Conservation (phyloP, 2,797 vertebrate species). For the Threskiornis aethiopicus region DNA sequence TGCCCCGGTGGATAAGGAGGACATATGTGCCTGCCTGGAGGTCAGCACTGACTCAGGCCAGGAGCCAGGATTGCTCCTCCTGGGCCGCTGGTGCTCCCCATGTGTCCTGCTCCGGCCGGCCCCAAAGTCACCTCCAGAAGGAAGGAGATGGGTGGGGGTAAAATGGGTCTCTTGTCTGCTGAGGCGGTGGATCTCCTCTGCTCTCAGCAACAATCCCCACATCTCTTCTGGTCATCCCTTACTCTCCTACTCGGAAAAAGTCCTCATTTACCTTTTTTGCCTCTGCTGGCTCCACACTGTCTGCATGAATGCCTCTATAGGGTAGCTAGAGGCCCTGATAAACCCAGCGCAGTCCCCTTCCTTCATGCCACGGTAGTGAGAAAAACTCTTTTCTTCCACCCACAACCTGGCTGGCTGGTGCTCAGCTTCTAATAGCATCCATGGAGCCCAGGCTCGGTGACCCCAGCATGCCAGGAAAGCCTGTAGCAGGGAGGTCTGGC, state of each 20-base stretch:
- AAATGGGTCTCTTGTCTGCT: background rate
- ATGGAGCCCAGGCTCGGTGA: background rate
- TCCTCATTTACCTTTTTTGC: background rate
- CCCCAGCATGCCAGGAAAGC: background rate
- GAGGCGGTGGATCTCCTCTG: background rate
- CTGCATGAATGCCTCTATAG: background rate
- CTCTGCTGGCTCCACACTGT: background rate
- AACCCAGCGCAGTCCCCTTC: background rate
- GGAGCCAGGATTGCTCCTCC: background rate
- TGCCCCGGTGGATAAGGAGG: background rate
- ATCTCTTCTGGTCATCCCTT: background rate
- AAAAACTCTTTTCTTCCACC: background rate
- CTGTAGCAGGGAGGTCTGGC: background rate
- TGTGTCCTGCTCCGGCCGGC: rapidly evolving
- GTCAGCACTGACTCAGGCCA: background rate
- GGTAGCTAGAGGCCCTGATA: background rate
- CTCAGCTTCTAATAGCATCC: background rate
- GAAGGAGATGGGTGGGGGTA: background rate
- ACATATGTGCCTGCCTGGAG: background rate
- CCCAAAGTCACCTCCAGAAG: background rate
- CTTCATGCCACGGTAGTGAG: background rate
- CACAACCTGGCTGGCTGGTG: rapidly evolving
- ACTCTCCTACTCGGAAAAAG: background rate
- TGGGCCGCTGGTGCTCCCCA: background rate
- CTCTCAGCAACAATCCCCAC: background rate